A percentile compares a stretch with the other conserved stretches of the same genome.
phyloP scores from a whole-genome alignment of 2,113 vertebrate species.

The Corythaeola cristata region DNA sequence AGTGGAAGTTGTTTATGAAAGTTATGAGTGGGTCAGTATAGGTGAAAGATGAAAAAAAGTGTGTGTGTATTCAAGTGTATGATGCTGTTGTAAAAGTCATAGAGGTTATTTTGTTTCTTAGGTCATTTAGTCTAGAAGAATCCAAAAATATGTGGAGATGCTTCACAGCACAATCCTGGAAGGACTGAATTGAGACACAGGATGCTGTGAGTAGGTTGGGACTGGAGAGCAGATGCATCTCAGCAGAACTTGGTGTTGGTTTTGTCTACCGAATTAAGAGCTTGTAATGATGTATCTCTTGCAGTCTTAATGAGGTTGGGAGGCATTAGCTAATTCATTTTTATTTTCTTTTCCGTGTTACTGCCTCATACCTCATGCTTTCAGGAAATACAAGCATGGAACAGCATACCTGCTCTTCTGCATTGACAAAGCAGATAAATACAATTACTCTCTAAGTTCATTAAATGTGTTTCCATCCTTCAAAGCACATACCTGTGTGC shows the following conservation, averaged over 20 bases:
- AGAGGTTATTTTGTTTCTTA: neutral
- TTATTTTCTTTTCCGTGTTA: neutral
- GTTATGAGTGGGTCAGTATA: neutral
- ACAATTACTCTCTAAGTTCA: neutral
- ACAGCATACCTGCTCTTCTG: neutral
- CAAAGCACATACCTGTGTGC: neutral
- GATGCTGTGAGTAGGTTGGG: neutral
- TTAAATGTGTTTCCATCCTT: neutral
- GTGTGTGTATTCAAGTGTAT: neutral
- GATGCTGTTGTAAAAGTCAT: neutral
- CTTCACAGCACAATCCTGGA: neutral
- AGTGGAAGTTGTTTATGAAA: neutral
- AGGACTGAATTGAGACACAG: neutral
- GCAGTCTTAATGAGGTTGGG: neutral
- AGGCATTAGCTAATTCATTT: neutral
- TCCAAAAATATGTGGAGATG: neutral
- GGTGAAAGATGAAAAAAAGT: neutral
- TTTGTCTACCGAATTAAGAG: neutral
- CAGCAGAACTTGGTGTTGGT: neutral
- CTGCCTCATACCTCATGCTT: neutral
- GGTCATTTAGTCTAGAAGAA: neutral
- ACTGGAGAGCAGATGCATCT: neutral
- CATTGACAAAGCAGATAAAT: neutral
- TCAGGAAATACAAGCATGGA: neutral
- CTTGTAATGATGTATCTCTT: neutral